These are phyloP conservation scores for Metridium senile DNA, from an alignment of 92 coral and sea anemone genomes.

Conservation along the genomic window DNA sequence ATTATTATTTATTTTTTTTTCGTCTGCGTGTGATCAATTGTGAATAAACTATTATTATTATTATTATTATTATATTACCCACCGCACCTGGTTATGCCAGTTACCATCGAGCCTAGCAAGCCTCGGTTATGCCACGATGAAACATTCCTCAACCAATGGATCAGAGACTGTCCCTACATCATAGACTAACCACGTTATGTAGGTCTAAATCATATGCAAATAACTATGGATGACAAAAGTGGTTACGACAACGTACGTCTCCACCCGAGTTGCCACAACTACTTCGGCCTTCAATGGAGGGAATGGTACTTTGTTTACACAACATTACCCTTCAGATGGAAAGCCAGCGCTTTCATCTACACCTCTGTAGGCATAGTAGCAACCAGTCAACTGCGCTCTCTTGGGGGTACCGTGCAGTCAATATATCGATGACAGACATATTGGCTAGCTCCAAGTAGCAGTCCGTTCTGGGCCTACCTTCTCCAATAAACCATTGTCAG, in stretches of 20 bases:
- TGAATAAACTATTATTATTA: no score
- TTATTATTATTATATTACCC: no score
- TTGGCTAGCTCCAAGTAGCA: conserved; percentile 6
- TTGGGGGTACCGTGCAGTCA: conserved; percentile 39
- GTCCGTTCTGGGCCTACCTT: background rate
- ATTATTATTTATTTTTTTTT: no score
- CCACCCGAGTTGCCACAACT: conserved; percentile 13
- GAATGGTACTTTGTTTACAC: conserved; percentile 38
- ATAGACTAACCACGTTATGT: conserved; percentile 30
- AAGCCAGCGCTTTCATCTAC: conserved; percentile 13
- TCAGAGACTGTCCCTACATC: conserved; percentile 27
- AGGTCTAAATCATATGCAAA: conserved; percentile 23
- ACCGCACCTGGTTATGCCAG: conserved; percentile 41
- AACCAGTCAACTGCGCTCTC: conserved; percentile 13
- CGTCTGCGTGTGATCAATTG: no score
- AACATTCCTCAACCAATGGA: conserved; percentile 33
- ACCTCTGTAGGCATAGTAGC: conserved; percentile 12
- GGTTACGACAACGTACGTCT: conserved; percentile 38
- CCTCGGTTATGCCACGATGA: conserved; percentile 56
- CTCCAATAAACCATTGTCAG: background rate
- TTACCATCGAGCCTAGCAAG: conserved; percentile 29
- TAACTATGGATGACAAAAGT: conserved; percentile 39
- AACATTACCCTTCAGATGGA: conserved; percentile 41
- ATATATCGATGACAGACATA: conserved; percentile 32
- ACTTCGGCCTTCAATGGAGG: conserved; percentile 24